Base-by-base conservation (phyloP, 2,797 vertebrate species). In the Danio jaintianensis region DNA sequence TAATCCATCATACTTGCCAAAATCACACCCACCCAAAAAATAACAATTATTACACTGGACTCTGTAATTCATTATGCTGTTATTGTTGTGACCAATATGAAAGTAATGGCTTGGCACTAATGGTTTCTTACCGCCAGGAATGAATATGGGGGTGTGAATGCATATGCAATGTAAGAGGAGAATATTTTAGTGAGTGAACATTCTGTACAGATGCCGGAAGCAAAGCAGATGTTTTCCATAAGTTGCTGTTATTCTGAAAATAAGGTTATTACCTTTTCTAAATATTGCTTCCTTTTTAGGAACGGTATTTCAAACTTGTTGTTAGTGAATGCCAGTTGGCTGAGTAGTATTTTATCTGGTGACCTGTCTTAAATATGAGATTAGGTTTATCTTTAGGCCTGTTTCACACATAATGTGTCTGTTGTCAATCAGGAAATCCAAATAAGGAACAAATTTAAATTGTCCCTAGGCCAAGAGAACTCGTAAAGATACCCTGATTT, bases 81-180 rank as follows among this genome's bases (percentile, higher is more conserved):
- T 45, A 76, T 36, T 12, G 42, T 61, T 62, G 16, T 73, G 20
- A 72, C 8, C 13, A 11, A 47, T 73, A 73, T 59, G 13, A 50
- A 64, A 29, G 13, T 62, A 74, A 48, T n/a, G 29, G 16, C 43
- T 29, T 74, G 10, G 11, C 16, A 36, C 6, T 13, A 18, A 50
- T 61, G 11, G 6, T 7, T 62, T 18, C 12, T 38, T 40, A 11
- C 6, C 53, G 45, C 29, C 29, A 38, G 10, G 40, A 15, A 45
- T 6, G 1, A 55, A 66, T 15, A 36, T 22, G 40, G 50, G 4
- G 52, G 52, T 56, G 52, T 56, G 40, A 15, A 45, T 6, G 0
- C 43, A 66, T 10, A 36, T 15, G n/a, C 11, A 72, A 16, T 22
- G 36, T 55, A 9, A 15, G 16, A 62, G 22, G 4, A 7, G 11